These are phyloP conservation scores for Trachops cirrhosus DNA, from an alignment of 2,797 vertebrate species.

Conservation along the genomic window DNA sequence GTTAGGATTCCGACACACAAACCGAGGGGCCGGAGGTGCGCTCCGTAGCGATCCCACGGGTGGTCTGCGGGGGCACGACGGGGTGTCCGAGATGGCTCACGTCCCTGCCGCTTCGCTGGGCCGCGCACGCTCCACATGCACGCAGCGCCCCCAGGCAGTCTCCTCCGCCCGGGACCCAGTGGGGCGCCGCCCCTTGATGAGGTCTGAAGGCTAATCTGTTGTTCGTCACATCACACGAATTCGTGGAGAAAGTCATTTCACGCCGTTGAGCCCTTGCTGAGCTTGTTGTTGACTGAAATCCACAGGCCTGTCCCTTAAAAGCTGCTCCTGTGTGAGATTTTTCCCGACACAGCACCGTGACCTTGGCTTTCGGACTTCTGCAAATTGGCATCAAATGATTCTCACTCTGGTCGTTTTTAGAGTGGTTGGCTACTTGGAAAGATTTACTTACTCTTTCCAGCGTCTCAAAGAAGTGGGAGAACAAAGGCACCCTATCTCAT, in stretches of 20 bases:
- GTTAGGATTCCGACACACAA: too few relatives aligned
- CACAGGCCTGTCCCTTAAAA: not conserved
- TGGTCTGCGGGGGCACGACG: not conserved
- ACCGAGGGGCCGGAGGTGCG: too few relatives aligned
- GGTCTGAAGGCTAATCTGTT: not conserved
- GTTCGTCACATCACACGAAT: not conserved
- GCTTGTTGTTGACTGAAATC: not conserved
- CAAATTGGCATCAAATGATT: not conserved
- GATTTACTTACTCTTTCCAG: not conserved
- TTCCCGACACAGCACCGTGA: accelerated
- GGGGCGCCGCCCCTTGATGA: not conserved
- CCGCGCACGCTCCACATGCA: not conserved
- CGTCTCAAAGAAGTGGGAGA: not conserved
- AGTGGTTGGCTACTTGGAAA: not conserved
- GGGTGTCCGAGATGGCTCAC: not conserved
- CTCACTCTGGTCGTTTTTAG: not conserved
- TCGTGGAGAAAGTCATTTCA: not conserved
- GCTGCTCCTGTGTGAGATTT: not conserved
- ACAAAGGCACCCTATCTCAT: not conserved
- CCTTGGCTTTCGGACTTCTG: not conserved
- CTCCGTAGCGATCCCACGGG: accelerated
- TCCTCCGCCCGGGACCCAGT: too few relatives aligned
- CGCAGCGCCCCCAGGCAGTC: too few relatives aligned
- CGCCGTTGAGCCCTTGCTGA: not conserved
- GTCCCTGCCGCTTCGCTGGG: not conserved